Base-by-base conservation (phyloP, 1,140 invertebrate genomes). In the Anoplolepis gracilipes region DNA sequence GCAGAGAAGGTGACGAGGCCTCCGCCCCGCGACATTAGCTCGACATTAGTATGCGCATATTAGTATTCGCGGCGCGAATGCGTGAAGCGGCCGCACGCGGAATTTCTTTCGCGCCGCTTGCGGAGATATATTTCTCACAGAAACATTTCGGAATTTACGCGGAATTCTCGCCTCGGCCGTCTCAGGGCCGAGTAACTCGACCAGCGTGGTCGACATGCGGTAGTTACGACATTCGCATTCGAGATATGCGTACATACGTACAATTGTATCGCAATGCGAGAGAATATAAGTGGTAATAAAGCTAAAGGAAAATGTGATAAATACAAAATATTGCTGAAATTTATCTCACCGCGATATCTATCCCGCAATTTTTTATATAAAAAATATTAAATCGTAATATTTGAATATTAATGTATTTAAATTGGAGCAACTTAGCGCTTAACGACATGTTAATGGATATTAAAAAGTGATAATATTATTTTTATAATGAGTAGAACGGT, bases 131-230 rank as follows among this genome's bases (percentile, higher is more conserved):
- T 67, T 53, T 36, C 39, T 62, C 39, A 49, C 33, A 49, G 72
- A 61, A 77, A 67, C 69, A 87, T 85, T 87, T 72, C 55, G 84
- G 86, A 85, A 87, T 87, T 87, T 55, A 65, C 67, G 55, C 57
- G 73, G 84, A 77, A 87, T 78, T 72, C 70, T 70, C 77, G 62
- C 36, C 78, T 59, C 67, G 67, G 67, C 53, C 78, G 78, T 82
- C 39, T 82, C 67, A 82, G 78, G 78, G 78, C 55, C 78, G 78
- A n/a, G n/a, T n/a, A n/a, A n/a, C n/a, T n/a, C 65, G 61, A 4
- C 7, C 59, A 62, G 49, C 78, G 10, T 61, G 72, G 53, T 77
- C 81, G 70, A 62, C 70, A 22, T 57, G 65, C 65, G 65, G 62
- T 77, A 59, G 30, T 64, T 76, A 57, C 59, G 42, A 36, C 70